Conservation (phyloP, 2,797 vertebrate species). For the Ateles fusciceps region DNA sequence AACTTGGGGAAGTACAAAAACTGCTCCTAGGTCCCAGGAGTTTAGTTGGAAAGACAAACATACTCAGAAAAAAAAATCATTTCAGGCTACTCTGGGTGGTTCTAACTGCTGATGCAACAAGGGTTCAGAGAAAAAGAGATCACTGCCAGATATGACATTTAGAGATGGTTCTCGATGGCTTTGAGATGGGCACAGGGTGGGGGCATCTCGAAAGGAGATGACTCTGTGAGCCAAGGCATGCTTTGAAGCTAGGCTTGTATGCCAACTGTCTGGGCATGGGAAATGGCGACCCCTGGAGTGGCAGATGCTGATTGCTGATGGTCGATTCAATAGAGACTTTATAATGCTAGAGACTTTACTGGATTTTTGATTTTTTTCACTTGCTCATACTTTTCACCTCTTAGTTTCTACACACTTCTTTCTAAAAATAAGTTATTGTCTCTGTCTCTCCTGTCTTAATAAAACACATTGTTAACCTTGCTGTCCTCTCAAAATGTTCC, state of each 20-base stretch:
- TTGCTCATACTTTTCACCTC: neutral
- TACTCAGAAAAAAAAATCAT: neutral
- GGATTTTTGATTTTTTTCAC: neutral
- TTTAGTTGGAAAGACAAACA: conserved; percentile 32
- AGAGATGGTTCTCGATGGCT: neutral
- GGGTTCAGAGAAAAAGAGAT: neutral
- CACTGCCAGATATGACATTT: neutral
- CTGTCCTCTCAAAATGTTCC: neutral
- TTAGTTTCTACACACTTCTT: neutral
- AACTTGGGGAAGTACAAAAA: neutral
- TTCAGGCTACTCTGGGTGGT: neutral
- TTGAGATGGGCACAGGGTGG: neutral
- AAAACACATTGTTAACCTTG: neutral
- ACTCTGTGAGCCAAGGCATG: neutral
- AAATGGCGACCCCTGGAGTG: neutral
- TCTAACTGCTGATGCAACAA: neutral
- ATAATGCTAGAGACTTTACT: neutral
- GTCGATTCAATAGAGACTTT: neutral
- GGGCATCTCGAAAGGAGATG: neutral
- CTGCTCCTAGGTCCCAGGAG: neutral
- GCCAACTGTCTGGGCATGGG: neutral
- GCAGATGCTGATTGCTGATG: neutral
- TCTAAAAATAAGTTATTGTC: neutral
- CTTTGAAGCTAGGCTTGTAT: neutral
- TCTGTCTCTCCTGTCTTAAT: neutral